Base-by-base conservation (phyloP, 2,797 vertebrate species). In the Pipistrellus pipistrellus region DNA sequence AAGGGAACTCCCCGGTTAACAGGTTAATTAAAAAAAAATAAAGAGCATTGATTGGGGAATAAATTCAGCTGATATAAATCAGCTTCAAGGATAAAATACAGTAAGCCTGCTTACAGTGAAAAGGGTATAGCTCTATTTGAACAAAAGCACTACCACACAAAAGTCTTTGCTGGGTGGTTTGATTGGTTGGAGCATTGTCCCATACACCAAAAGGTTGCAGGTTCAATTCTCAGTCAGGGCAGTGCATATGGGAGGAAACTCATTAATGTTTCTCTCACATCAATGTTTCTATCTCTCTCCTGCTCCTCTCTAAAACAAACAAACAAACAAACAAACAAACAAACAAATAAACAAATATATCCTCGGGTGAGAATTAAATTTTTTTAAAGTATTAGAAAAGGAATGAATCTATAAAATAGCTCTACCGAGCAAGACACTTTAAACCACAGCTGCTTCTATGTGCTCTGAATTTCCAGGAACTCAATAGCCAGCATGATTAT, bases 401-500 rank as follows among this genome's bases (percentile, higher is more conserved):
- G 14, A 32, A 35, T 35, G 8, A 68, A 20, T 83, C 48, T 73
- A 41, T 53, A 25, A 86, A 83, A 23, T 71, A 81, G 80, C 4
- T 80, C 23, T 64, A 72, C 27, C 53, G 80, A 95, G 20, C 81
- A 78, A 83, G 71, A 81, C 6, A 27, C 44, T 90, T 88, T 57
- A 91, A 90, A 77, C 17, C 77, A 75, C 25, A 69, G 32, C 18
- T 85, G 75, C 25, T 32, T 83, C 59, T 55, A 18, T 48, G 17
- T 30, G 32, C 8, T 78, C 81, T 82, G 46, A 46, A 76, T 85
- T 80, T 69, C 80, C 18, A 94, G 81, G 75, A 83, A 85, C 51
- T 85, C 44, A 57, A 3, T 0, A 89, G 30, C 55, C 30, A 8
- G 8, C 0, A 5, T 66, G 25, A 27, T 80, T 78, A 81, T 48